These are phyloP conservation scores for Kuschelorhynchus macadamiae DNA, from an alignment of 2,888 invertebrate species.

Conservation along the genomic window DNA sequence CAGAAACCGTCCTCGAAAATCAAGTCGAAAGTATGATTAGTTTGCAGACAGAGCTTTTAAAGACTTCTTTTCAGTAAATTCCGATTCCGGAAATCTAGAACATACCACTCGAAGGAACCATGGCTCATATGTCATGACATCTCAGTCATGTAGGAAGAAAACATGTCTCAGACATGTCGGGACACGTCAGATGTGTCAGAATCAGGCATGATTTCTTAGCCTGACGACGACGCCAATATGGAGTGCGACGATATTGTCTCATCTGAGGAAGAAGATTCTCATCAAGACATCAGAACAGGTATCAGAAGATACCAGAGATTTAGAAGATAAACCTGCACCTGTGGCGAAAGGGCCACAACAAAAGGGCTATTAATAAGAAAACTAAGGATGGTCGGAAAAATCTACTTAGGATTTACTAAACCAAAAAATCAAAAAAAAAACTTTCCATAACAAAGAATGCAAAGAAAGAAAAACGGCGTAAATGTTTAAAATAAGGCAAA, in stretches of 20 bases:
- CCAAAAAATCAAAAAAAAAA: conserved; percentile 23
- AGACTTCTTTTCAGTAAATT: neutral
- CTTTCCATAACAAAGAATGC: conserved; percentile 16
- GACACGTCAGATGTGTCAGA: too few relatives aligned
- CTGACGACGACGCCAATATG: conserved; percentile 4
- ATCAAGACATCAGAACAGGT: conserved; percentile 6
- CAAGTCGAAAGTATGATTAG: conserved; percentile 5
- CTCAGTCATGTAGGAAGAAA: too few relatives aligned
- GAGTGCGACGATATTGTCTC: neutral
- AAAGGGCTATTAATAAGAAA: conserved; percentile 29
- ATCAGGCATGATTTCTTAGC: too few relatives aligned
- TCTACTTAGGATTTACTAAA: conserved; percentile 27
- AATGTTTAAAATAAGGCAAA: conserved; percentile 6
- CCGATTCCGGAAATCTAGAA: conserved; percentile 1
- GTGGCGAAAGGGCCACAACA: conserved; percentile 19
- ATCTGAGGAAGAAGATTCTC: conserved; percentile 1
- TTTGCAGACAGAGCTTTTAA: conserved; percentile 7
- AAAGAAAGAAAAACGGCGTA: conserved; percentile 19
- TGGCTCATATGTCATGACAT: too few relatives aligned
- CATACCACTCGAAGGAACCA: neutral
- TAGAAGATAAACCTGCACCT: neutral
- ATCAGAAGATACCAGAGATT: conserved; percentile 1
- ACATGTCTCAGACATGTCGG: too few relatives aligned
- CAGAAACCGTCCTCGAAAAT: conserved; percentile 7
- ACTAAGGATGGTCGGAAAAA: conserved; percentile 24